Conservation (phyloP, 2,888 invertebrate species). For the Oithona nana region DNA sequence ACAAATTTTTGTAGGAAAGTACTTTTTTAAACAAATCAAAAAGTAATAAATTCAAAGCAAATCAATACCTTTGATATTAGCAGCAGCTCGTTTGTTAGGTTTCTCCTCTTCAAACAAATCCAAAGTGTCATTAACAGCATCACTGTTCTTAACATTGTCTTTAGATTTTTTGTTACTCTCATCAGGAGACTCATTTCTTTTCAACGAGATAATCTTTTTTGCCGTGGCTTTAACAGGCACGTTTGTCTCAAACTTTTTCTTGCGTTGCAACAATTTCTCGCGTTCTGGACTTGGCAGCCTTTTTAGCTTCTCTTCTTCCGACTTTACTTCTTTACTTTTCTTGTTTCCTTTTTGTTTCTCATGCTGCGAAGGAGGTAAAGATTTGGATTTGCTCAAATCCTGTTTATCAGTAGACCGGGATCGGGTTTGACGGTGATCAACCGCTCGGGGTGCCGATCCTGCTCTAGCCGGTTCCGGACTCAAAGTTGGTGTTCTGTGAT, state of each 20-base stretch:
- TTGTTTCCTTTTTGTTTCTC: too few species aligned
- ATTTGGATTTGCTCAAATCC: too few species aligned
- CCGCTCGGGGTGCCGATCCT: not conserved
- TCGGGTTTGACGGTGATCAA: not conserved
- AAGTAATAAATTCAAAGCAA: too few species aligned
- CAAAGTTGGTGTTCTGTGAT: not conserved
- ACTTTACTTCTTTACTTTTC: not conserved
- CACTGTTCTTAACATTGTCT: not conserved
- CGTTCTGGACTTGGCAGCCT: constrained; percentile 13
- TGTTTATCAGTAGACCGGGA: not conserved
- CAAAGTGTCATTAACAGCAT: constrained; percentile 12
- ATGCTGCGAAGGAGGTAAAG: not conserved
- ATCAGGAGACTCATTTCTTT: not conserved
- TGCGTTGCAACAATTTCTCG: constrained; percentile 2
- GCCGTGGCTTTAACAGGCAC: not conserved
- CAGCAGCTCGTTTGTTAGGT: not conserved
- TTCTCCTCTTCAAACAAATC: constrained; percentile 14
- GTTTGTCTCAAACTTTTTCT: constrained; percentile 3
- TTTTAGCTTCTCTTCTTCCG: not conserved
- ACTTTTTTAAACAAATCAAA: too few species aligned
- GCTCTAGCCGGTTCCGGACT: not conserved
- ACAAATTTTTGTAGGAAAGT: too few species aligned
- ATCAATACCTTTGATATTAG: too few species aligned
- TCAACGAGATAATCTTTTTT: constrained; percentile 4
- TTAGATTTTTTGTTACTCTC: too few species aligned